A percentile compares a stretch with the other conserved stretches of the same genome.
These are phyloP conservation scores for Typhlichthys eigenmanni DNA, from an alignment of 2,797 vertebrate species.

Conservation along the genomic window DNA sequence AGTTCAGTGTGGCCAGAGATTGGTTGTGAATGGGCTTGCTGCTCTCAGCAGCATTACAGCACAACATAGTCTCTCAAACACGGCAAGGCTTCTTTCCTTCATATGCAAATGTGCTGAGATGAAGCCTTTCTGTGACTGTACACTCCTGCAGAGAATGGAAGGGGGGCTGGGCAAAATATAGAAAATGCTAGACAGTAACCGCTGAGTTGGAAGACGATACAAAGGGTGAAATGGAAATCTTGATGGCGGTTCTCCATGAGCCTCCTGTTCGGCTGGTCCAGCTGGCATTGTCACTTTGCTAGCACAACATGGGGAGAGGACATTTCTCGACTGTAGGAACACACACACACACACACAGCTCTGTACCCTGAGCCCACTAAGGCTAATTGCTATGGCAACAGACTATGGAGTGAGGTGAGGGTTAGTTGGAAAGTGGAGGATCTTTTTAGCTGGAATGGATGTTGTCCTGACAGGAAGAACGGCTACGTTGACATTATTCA, in stretches of 20 bases:
- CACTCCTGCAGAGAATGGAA: not conserved
- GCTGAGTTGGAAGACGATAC: not conserved
- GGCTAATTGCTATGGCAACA: constrained; percentile 65
- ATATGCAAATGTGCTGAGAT: constrained; percentile 24
- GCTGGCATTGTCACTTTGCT: constrained; percentile 38
- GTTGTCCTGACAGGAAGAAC: constrained; percentile 17
- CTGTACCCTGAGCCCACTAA: constrained; percentile 31
- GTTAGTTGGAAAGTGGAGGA: constrained; percentile 48
- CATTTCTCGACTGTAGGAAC: constrained; percentile 7
- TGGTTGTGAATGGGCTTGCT: constrained; percentile 15
- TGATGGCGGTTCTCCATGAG: constrained; percentile 15
- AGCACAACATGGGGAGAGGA: constrained; percentile 18
- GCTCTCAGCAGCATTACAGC: constrained; percentile 7
- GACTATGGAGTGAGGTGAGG: constrained; percentile 40
- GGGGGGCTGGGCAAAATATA: not conserved
- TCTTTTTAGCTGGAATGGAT: constrained; percentile 36
- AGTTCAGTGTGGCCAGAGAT: not conserved
- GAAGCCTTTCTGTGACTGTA: constrained; percentile 12
- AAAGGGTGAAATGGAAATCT: constrained; percentile 8
- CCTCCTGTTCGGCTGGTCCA: constrained; percentile 30
- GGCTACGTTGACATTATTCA: constrained; percentile 29
- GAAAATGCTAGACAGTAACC: too few relatives aligned
- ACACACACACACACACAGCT: constrained; percentile 10
- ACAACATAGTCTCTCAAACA: constrained; percentile 14
- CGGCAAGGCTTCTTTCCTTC: constrained; percentile 11